Base-by-base conservation (phyloP, 2,888 invertebrate genomes). In the Eurois occulta region DNA sequence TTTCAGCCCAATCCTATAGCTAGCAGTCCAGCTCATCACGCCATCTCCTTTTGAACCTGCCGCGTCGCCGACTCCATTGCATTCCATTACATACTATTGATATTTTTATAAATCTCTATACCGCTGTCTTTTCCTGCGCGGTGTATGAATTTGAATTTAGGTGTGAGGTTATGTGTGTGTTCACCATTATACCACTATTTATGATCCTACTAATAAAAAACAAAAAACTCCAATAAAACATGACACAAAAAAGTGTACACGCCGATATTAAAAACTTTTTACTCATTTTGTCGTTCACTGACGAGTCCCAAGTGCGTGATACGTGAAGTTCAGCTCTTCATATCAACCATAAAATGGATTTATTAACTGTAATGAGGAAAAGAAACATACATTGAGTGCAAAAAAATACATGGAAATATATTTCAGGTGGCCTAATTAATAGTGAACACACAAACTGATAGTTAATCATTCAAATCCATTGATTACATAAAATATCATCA, bases 231-330 rank as follows among this genome's bases (percentile, higher is more conserved):
- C 8, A 66, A 60, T 60, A 24, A 80, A 79, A 72, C 16, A 10
- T 2, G 46, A 21, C 7, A 55, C 6, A 72, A 66, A 77, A 78
- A 64, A 46, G 1, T 8, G 24, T 24, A 41, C 35, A 58, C 16
- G 11, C 28, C 6, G 6, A 80, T 81, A 70, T 70, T 60, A 70
- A 81, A 81, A 77, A 71, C 24, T 64, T 76, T 77, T 68, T 64
- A 82, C 67, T 68, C 52, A 16, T 67, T 52, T 60, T 46, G 24
- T 75, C 62, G 21, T 41, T 68, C 58, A 43, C 28, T 52, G 46
- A 77, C 64, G 77, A 43, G 64, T 58, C 83, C 77, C 80, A 28
- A 24, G 71, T 10, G 77, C 11, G 48, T 77, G 35, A 77, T 77
- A 67, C 32, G 32, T 55, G 55, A n/a, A 72, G 11, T 64, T 65